A percentile compares a stretch with the other conserved stretches of the same genome.
phyloP scores from a whole-genome alignment of 2,797 vertebrate genomes.

The Chelonia mydas region DNA sequence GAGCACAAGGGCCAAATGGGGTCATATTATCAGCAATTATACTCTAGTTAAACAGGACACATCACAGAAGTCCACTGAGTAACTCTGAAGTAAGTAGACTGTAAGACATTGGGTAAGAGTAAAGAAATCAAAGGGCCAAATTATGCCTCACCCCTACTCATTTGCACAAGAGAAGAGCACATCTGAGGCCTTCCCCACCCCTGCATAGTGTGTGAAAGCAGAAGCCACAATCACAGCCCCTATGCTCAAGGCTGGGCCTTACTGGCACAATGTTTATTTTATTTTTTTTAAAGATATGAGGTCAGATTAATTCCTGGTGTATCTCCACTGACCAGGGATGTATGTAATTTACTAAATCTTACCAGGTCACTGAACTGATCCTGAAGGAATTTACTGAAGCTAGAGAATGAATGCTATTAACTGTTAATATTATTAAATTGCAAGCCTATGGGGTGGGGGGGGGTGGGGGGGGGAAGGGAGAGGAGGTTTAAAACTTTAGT shows the following conservation, averaged over 20 bases:
- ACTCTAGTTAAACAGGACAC: fast-evolving
- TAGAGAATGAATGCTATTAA: not conserved
- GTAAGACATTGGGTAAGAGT: not conserved
- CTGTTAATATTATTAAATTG: not conserved
- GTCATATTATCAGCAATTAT: not conserved
- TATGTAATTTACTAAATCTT: not conserved
- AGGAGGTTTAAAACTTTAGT: not conserved
- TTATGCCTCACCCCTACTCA: not conserved
- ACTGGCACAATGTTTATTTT: not conserved
- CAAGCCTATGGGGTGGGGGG: not conserved
- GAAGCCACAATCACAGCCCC: not conserved
- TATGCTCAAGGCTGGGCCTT: not conserved
- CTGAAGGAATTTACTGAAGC: not conserved
- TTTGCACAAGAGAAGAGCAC: not conserved
- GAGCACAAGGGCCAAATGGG: not conserved
- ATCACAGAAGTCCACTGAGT: fast-evolving
- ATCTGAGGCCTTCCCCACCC: fast-evolving
- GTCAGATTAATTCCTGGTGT: not conserved
- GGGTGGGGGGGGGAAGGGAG: too few relatives aligned
- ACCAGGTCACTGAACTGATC: not conserved
- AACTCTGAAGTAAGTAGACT: not conserved
- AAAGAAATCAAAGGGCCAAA: fast-evolving
- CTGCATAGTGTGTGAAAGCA: not conserved
- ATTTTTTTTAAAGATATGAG: not conserved
- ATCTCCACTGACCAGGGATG: not conserved